phyloP scores from a whole-genome alignment of 2,888 invertebrate genomes.

The Eurois occulta region DNA sequence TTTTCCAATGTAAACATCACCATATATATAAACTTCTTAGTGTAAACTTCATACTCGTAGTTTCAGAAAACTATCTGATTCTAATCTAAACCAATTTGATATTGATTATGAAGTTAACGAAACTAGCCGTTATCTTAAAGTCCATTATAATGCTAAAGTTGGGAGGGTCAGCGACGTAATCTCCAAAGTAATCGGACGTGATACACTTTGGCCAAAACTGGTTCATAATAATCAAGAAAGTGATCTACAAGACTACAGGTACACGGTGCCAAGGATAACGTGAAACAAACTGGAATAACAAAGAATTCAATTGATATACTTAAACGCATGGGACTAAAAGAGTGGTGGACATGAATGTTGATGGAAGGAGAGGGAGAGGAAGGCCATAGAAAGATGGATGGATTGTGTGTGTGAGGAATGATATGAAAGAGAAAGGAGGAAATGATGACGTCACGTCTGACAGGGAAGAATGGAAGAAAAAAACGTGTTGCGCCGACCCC shows the following conservation, averaged over 20 bases:
- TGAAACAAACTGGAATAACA: background rate
- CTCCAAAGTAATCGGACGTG: background rate
- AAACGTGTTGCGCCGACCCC: too few relatives aligned
- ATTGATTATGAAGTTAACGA: background rate
- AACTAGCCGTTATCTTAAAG: conserved; percentile 4
- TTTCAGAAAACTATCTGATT: background rate
- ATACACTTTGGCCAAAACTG: conserved; percentile 19
- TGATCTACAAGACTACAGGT: background rate
- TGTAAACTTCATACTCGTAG: too few relatives aligned
- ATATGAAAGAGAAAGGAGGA: too few relatives aligned
- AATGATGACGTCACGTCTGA: too few relatives aligned
- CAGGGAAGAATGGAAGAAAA: too few relatives aligned
- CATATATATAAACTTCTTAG: too few relatives aligned
- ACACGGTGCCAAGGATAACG: background rate
- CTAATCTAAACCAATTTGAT: background rate
- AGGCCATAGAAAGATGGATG: too few relatives aligned
- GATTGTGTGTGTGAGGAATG: too few relatives aligned
- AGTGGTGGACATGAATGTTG: too few relatives aligned
- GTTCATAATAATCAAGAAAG: background rate
- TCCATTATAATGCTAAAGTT: conserved; percentile 2
- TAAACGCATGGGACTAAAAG: too few relatives aligned
- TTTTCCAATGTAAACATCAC: too few relatives aligned
- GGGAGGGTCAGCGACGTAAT: conserved; percentile 8
- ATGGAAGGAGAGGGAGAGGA: too few relatives aligned
- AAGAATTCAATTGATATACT: background rate